phyloP scores from a whole-genome alignment of 1,140 invertebrate species.

The Luehdorfia chinensis region DNA sequence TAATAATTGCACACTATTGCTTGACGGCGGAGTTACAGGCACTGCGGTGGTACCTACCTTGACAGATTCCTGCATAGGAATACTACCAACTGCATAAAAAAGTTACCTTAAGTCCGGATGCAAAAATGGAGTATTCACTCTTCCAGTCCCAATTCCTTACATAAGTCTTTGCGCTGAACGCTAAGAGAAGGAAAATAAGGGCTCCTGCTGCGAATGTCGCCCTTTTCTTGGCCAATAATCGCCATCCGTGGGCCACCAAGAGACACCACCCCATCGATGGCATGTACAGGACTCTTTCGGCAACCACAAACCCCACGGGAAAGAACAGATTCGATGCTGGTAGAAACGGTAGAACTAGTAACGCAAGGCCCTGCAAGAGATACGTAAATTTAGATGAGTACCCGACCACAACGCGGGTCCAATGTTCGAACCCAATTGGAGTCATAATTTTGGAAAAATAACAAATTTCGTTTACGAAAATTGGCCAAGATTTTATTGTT shows the following conservation, averaged over 20 bases:
- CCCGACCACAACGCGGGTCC: too few relatives aligned
- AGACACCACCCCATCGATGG: conserved; percentile 99
- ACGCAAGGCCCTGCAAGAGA: conserved; percentile 85
- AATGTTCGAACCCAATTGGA: too few relatives aligned
- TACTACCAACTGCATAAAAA: too few relatives aligned
- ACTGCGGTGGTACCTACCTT: too few relatives aligned
- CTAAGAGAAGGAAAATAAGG: conserved; percentile 80
- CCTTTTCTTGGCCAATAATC: conserved; percentile 72
- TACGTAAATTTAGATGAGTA: too few relatives aligned
- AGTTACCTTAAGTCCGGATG: conserved; percentile 86
- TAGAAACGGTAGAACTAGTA: conserved; percentile 94
- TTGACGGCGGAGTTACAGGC: too few relatives aligned
- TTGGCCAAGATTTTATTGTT: too few relatives aligned
- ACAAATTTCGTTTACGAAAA: too few relatives aligned
- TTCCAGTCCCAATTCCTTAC: conserved; percentile 94
- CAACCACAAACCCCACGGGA: conserved; percentile 97
- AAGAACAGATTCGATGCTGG: conserved; percentile 98
- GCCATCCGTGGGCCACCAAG: conserved; percentile 89
- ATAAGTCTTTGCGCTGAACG: conserved; percentile 90
- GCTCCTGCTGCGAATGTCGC: conserved; percentile 81
- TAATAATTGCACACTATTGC: too few relatives aligned
- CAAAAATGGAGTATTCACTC: conserved; percentile 95
- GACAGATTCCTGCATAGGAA: too few relatives aligned
- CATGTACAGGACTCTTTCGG: conserved; percentile 96
- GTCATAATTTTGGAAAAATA: too few relatives aligned